Evolutionary conservation across 2,888 invertebrate genomes (phyloP).

Genomic region (Leptodirus hochenwartii): DNA sequence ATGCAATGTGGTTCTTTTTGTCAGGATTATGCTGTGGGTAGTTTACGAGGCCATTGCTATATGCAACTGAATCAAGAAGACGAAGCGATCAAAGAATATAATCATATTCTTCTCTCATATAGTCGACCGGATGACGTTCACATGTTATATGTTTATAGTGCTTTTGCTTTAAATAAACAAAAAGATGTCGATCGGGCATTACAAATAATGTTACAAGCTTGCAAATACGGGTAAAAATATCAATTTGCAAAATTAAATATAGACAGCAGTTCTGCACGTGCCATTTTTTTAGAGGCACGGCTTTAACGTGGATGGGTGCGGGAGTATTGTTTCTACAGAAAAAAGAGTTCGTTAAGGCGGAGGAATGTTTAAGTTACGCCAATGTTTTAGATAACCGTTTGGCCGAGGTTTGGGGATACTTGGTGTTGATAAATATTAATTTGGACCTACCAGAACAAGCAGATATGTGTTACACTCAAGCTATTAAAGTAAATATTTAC

Average conservation of each 20-base stretch:
- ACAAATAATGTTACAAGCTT: too few species aligned
- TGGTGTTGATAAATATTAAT: slow-evolving; percentile 23
- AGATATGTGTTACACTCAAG: slow-evolving; percentile 22
- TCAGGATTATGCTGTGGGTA: slow-evolving; percentile 20
- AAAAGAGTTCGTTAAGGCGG: slow-evolving; percentile 23
- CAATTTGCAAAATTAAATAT: too few species aligned
- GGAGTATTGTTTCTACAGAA: slow-evolving; percentile 18
- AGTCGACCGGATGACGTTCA: slow-evolving; percentile 22
- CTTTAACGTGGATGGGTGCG: slow-evolving; percentile 21
- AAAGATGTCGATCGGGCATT: too few species aligned
- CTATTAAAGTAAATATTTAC: slow-evolving; percentile 16
- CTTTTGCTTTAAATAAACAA: too few species aligned
- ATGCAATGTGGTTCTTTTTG: slow-evolving; percentile 8
- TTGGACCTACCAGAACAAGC: slow-evolving; percentile 19
- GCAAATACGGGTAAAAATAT: too few species aligned
- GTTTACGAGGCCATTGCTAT: slow-evolving; percentile 21
- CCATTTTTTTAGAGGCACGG: slow-evolving; percentile 22
- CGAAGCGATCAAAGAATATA: slow-evolving; percentile 19
- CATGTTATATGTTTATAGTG: too few species aligned
- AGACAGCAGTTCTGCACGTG: too few species aligned
- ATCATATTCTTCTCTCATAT: slow-evolving; percentile 18
- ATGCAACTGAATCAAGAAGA: slow-evolving; percentile 15
- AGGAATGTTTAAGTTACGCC: slow-evolving; percentile 24
- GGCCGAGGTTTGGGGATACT: slow-evolving; percentile 24
- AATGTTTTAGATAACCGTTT: slow-evolving; percentile 22